A percentile compares a stretch with the other conserved stretches of the same genome.
These are phyloP conservation scores for Cynaeus angustus DNA, from an alignment of 2,888 invertebrate genomes.

Conservation along the genomic window DNA sequence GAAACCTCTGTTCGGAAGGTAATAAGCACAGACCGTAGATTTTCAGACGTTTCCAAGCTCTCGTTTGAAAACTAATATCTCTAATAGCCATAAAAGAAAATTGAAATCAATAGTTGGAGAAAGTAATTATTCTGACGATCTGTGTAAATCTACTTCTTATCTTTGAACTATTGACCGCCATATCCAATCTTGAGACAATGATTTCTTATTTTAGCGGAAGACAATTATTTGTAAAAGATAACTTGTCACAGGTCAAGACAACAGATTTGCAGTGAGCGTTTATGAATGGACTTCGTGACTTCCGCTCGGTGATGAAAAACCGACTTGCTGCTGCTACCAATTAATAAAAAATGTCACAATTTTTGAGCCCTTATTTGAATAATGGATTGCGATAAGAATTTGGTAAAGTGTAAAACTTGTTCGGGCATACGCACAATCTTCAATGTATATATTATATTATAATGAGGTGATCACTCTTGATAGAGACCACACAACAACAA, in stretches of 20 bases:
- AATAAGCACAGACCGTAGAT: too few relatives aligned
- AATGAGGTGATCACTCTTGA: slow-evolving; percentile 43
- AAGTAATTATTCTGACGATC: background rate
- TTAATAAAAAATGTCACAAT: slow-evolving; percentile 2
- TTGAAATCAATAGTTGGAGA: slow-evolving; percentile 5
- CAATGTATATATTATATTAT: slow-evolving; percentile 42
- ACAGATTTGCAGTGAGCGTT: slow-evolving; percentile 5
- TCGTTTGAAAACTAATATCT: background rate
- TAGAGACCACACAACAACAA: slow-evolving; percentile 44
- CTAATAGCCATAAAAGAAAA: background rate
- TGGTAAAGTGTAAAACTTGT: slow-evolving; percentile 28
- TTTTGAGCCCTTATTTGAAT: slow-evolving; percentile 26
- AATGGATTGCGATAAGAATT: slow-evolving; percentile 16
- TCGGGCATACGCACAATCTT: slow-evolving; percentile 7
- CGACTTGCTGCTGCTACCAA: too few relatives aligned
- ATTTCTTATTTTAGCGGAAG: slow-evolving; percentile 26
- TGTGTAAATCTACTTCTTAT: slow-evolving; percentile 15
- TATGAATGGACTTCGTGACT: background rate
- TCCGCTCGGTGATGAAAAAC: too few relatives aligned
- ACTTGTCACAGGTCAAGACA: slow-evolving; percentile 19
- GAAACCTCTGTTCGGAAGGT: too few relatives aligned
- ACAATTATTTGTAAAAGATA: slow-evolving; percentile 15
- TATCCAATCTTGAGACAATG: slow-evolving; percentile 17
- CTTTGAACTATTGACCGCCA: slow-evolving; percentile 27
- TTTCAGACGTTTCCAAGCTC: background rate